These are phyloP conservation scores for Rhagonycha fulva DNA, from an alignment of 2,888 invertebrate species.

Conservation along the genomic window DNA sequence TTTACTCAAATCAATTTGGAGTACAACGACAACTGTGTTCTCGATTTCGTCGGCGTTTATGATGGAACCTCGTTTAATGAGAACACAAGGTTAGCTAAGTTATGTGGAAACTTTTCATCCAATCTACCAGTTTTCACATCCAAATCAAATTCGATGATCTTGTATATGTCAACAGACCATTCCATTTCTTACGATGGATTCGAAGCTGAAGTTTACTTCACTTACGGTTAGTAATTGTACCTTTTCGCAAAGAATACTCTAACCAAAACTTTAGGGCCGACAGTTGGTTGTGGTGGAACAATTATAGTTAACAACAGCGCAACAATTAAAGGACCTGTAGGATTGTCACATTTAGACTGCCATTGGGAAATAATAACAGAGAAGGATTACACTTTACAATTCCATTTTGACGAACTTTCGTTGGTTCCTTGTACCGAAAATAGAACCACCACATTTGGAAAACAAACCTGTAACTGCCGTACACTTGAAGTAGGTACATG, in stretches of 20 bases:
- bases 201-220: slow-evolving; percentile 64
- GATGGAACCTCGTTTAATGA: slow-evolving; percentile 52
- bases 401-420: slow-evolving; percentile 62
- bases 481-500: not conserved
- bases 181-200: slow-evolving; percentile 60
- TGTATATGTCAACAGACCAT: slow-evolving; percentile 58
- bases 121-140: slow-evolving; percentile 63
- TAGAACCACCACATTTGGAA: not conserved
- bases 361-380: slow-evolving; percentile 70
- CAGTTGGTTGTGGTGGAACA: slow-evolving; percentile 71
- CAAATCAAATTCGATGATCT: slow-evolving; percentile 61
- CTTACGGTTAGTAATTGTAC: slow-evolving; percentile 48
- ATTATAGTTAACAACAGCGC: slow-evolving; percentile 58
- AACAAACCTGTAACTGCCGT: not conserved
- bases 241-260: not conserved
- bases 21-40: slow-evolving; percentile 56
- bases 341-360: slow-evolving; percentile 73
- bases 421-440: slow-evolving; percentile 54
- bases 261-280: slow-evolving; percentile 46
- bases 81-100: slow-evolving; percentile 57
- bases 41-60: slow-evolving; percentile 68
- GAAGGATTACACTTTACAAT: slow-evolving; percentile 62
- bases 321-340: slow-evolving; percentile 50
- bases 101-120: slow-evolving; percentile 70
- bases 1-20: slow-evolving; percentile 64